These are phyloP conservation scores for Origma solitaria DNA, from an alignment of 2,113 vertebrate species.

Conservation along the genomic window DNA sequence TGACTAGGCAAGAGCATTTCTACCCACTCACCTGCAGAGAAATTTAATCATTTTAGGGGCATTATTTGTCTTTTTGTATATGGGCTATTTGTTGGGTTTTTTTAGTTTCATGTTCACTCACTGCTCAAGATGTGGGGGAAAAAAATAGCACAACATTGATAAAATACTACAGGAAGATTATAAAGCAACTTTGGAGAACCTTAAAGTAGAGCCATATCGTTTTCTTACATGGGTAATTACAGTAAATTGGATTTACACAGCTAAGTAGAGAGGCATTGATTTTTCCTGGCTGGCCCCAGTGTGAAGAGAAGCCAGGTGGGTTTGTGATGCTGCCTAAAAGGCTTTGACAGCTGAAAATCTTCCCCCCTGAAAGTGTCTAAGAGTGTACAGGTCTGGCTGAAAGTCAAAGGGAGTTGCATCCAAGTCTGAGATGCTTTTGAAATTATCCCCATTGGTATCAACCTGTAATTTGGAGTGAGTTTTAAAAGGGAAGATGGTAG, in stretches of 20 bases:
- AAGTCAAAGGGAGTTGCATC: constrained; percentile 39
- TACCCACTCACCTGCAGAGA: not conserved
- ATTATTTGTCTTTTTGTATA: not conserved
- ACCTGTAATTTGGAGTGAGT: constrained; percentile 31
- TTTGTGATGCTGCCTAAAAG: constrained; percentile 5
- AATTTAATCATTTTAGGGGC: not conserved
- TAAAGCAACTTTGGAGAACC: not conserved
- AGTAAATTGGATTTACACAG: constrained; percentile 11
- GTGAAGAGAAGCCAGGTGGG: not conserved
- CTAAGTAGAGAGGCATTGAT: constrained; percentile 1
- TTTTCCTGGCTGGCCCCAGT: not conserved
- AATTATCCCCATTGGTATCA: not conserved
- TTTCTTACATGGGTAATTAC: constrained; percentile 20
- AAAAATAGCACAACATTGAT: not conserved
- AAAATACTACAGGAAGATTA: not conserved
- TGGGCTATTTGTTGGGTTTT: not conserved
- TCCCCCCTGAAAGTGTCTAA: not conserved
- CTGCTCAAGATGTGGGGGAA: not conserved
- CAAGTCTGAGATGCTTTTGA: constrained; percentile 9
- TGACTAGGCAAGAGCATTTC: not conserved
- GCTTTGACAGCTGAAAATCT: not conserved
- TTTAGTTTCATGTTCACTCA: not conserved
- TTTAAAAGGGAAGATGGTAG: constrained; percentile 20
- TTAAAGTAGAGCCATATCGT: not conserved
- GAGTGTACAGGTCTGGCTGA: constrained; percentile 5